A percentile compares a stretch with the other conserved stretches of the same genome.
phyloP scores from a whole-genome alignment of 2,888 invertebrate genomes.

The Drosophila tripunctata region DNA sequence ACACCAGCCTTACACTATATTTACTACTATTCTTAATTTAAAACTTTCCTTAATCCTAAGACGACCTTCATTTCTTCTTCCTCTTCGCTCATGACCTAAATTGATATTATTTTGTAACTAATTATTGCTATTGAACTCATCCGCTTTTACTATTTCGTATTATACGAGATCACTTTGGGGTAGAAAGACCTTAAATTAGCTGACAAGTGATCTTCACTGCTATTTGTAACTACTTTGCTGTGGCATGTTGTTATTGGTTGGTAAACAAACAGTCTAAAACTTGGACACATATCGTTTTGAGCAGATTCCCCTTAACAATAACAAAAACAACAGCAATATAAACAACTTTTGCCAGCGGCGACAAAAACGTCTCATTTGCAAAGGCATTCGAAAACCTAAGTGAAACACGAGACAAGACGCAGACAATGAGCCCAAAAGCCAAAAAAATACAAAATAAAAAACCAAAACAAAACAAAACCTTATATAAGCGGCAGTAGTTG shows the following conservation, averaged over 20 bases:
- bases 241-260: slow-evolving; percentile 27
- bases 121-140: not conserved
- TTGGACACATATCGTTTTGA: slow-evolving; percentile 39
- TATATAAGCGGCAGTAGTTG: slow-evolving; percentile 59
- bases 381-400: slow-evolving; percentile 51
- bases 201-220: slow-evolving; percentile 16
- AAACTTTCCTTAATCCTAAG: not conserved
- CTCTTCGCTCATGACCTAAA: slow-evolving; percentile 13
- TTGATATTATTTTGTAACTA: slow-evolving; percentile 8
- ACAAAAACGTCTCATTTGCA: slow-evolving; percentile 51
- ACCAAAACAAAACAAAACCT: slow-evolving; percentile 26
- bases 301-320: slow-evolving; percentile 2
- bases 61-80: slow-evolving; percentile 9
- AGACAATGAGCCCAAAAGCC: slow-evolving; percentile 21
- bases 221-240: slow-evolving; percentile 19
- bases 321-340: slow-evolving; percentile 42
- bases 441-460: slow-evolving; percentile 6
- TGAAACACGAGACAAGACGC: slow-evolving; percentile 51
- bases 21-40: not conserved
- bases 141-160: not conserved
- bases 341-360: slow-evolving; percentile 41
- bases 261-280: slow-evolving; percentile 44
- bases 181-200: slow-evolving; percentile 34
- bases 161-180: slow-evolving; percentile 6
- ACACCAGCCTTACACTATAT: not conserved